Percentiles rank a stretch among this genome's conserved stretches.
These are phyloP conservation scores for Lemur catta DNA, from an alignment of 2,797 vertebrate species.

Conservation along the genomic window DNA sequence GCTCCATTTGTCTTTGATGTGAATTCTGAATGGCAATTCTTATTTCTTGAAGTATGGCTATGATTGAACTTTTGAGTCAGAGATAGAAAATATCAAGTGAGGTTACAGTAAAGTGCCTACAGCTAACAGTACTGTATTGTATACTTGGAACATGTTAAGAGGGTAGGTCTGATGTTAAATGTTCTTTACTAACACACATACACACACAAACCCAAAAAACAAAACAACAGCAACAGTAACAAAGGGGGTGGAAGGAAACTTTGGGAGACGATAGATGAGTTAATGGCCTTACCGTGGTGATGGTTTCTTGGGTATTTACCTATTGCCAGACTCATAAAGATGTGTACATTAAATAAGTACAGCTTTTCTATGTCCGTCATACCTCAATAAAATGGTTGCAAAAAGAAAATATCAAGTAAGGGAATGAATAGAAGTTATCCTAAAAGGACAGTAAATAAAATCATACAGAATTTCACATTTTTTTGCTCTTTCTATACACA, in stretches of 20 bases:
- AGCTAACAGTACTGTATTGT: background rate
- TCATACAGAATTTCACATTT: background rate
- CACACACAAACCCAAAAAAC: background rate
- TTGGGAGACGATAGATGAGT: background rate
- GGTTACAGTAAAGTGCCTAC: background rate
- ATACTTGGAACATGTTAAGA: background rate
- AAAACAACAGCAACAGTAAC: background rate
- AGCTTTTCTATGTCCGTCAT: background rate
- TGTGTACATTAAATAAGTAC: background rate
- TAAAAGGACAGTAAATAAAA: background rate
- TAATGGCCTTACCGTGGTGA: background rate
- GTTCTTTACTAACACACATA: background rate
- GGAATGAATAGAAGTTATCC: background rate
- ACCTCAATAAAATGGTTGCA: background rate
- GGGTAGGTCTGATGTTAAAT: background rate
- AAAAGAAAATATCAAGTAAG: background rate
- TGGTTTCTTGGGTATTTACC: background rate
- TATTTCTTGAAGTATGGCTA: background rate
- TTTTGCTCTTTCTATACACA: background rate
- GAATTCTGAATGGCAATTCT: constrained; percentile 1
- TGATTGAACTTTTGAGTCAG: constrained; percentile 20
- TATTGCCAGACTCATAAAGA: background rate
- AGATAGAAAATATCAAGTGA: background rate
- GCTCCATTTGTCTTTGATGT: background rate
- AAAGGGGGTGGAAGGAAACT: background rate